These are phyloP conservation scores for Lasioglossum malachurum DNA, from an alignment of 2,888 invertebrate genomes.

Conservation along the genomic window DNA sequence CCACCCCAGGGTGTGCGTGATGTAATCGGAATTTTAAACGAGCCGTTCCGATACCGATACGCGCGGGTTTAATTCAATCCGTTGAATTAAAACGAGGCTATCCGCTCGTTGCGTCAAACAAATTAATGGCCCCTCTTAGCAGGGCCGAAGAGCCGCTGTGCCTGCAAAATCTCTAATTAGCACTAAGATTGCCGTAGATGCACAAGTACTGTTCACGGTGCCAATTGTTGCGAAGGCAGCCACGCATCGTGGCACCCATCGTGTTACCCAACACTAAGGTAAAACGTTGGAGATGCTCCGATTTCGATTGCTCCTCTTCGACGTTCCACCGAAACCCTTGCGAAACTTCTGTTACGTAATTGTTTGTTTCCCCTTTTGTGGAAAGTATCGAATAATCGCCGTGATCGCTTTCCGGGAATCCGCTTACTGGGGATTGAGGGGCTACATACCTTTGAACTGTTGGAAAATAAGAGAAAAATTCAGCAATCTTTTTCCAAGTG, in stretches of 20 bases:
- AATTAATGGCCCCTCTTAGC: slow-evolving; percentile 70
- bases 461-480: background rate
- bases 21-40: slow-evolving; percentile 39
- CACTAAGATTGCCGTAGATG: slow-evolving; percentile 69
- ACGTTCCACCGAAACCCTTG: slow-evolving; percentile 15
- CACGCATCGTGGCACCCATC: slow-evolving; percentile 28
- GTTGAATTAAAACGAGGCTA: slow-evolving; percentile 45
- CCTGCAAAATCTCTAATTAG: slow-evolving; percentile 71
- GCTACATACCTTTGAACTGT: background rate
- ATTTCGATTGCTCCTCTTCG: slow-evolving; percentile 17
- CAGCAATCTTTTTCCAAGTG: background rate
- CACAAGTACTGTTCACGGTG: slow-evolving; percentile 62
- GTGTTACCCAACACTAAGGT: slow-evolving; percentile 53
- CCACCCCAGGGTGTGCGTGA: slow-evolving; percentile 25
- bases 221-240: slow-evolving; percentile 74
- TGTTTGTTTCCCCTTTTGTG: slow-evolving; percentile 3
- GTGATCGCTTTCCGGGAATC: background rate
- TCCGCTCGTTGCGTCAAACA: slow-evolving; percentile 66
- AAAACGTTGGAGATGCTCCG: slow-evolving; percentile 36
- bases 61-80: slow-evolving; percentile 39
- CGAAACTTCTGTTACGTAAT: slow-evolving; percentile 21
- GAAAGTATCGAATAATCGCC: background rate
- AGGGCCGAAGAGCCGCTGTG: slow-evolving; percentile 20
- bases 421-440: background rate
- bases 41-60: slow-evolving; percentile 6